A percentile compares a stretch with the other conserved stretches of the same genome.
Conservation (phyloP, 2,113 vertebrate genomes). For the Callipepla squamata region DNA sequence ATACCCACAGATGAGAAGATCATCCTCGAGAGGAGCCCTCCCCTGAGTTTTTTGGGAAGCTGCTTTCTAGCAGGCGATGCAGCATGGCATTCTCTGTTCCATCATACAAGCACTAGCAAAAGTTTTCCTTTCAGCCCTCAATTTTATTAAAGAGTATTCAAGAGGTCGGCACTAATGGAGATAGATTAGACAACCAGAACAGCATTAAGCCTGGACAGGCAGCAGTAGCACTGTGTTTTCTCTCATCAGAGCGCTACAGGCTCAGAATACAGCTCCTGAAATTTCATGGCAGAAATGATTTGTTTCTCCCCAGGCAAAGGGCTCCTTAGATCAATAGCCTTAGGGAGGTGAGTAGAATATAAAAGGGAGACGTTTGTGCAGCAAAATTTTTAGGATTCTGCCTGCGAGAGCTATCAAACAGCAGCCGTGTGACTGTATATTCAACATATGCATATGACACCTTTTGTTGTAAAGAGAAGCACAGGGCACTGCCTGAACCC, state of each 20-base stretch:
- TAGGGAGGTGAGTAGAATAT: background rate
- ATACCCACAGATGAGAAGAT: background rate
- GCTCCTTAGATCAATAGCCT: background rate
- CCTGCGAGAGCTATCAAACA: background rate
- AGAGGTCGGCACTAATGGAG: background rate
- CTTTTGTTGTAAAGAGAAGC: background rate
- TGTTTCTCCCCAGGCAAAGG: background rate
- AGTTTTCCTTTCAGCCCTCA: background rate
- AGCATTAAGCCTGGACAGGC: background rate
- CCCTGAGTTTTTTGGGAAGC: background rate
- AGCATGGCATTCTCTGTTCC: background rate
- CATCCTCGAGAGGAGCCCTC: background rate
- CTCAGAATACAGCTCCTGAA: background rate
- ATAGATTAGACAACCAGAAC: background rate
- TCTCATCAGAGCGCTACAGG: background rate
- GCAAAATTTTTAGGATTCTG: background rate
- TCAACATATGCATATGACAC: background rate
- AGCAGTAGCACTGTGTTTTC: background rate
- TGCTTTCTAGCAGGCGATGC: background rate
- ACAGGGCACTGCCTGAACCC: background rate
- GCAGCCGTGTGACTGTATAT: rapidly evolving
- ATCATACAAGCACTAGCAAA: background rate
- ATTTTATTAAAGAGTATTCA: background rate
- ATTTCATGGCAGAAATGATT: background rate
- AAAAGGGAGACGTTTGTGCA: background rate